Conservation (phyloP, 2,888 invertebrate species). For the Chrysomela aeneicollis region DNA sequence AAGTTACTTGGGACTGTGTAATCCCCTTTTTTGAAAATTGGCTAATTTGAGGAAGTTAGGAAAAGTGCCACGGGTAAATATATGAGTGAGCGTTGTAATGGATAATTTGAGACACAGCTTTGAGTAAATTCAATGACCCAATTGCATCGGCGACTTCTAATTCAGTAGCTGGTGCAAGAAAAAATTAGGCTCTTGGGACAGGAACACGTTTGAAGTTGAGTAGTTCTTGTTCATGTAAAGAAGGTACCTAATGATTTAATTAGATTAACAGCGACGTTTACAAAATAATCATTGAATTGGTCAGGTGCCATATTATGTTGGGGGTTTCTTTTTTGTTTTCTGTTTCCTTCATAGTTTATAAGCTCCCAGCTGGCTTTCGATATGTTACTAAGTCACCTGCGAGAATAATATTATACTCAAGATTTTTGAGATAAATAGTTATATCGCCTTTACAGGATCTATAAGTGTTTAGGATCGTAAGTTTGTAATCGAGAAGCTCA, state of each 20-base stretch:
- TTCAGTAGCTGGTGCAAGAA: not conserved
- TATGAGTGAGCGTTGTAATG: constrained; percentile 3
- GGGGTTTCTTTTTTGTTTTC: constrained; percentile 3
- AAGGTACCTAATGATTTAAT: constrained; percentile 3
- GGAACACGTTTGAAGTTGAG: constrained; percentile 4
- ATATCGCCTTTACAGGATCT: constrained; percentile 1
- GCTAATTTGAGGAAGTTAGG: not conserved
- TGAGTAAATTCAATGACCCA: constrained; percentile 3
- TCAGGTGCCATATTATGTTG: not conserved
- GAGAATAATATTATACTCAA: constrained; percentile 10
- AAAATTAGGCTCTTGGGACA: not conserved
- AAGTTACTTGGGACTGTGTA: constrained; percentile 5
- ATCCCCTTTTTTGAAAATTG: constrained; percentile 12
- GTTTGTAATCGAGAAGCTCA: constrained; percentile 10
- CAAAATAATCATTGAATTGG: constrained; percentile 1
- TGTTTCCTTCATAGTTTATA: constrained; percentile 10
- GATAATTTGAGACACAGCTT: constrained; percentile 7
- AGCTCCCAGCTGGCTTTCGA: constrained; percentile 13
- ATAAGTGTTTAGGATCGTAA: not conserved
- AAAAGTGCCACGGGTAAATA: not conserved
- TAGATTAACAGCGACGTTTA: not conserved
- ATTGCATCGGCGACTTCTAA: constrained; percentile 8
- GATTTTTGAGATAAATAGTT: constrained; percentile 5
- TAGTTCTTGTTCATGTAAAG: constrained; percentile 10
- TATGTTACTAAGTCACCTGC: constrained; percentile 10